Evolutionary conservation across 1,140 invertebrate genomes (phyloP).

Genomic region (Drosophila pseudoobscura): DNA sequence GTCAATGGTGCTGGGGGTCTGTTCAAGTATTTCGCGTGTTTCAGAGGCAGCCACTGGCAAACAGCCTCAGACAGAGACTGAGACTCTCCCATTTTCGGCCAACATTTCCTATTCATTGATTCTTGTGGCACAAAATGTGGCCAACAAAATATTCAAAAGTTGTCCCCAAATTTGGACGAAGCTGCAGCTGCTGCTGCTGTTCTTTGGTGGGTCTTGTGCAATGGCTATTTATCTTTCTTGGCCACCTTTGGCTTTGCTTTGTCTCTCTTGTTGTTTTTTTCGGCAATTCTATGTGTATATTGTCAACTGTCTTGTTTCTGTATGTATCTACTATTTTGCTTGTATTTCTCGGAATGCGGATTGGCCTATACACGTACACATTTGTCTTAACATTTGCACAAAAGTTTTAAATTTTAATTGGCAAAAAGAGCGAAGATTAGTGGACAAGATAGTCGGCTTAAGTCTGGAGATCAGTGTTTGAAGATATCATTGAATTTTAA

Average conservation of each 20-base stretch:
- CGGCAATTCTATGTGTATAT: constrained; percentile 21
- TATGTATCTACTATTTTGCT: not conserved
- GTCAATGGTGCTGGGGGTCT: constrained; percentile 6
- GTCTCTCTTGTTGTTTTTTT: constrained; percentile 10
- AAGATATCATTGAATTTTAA: not conserved
- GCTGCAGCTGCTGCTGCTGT: constrained; percentile 16
- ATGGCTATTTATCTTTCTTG: constrained; percentile 44
- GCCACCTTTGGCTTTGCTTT: constrained; percentile 20
- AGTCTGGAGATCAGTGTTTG: not conserved
- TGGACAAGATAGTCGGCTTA: constrained; percentile 22
- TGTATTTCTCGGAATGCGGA: constrained; percentile 10
- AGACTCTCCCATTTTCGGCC: not conserved
- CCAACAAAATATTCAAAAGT: constrained; percentile 27
- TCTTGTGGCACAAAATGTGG: constrained; percentile 16
- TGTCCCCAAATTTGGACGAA: constrained; percentile 38
- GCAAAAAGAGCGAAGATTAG: constrained; percentile 39
- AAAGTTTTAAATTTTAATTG: constrained; percentile 30
- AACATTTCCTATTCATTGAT: constrained; percentile 11
- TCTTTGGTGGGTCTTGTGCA: constrained; percentile 28
- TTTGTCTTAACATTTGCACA: constrained; percentile 26
- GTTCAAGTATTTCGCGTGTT: constrained; percentile 20
- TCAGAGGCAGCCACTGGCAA: not conserved
- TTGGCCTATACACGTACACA: constrained; percentile 21
- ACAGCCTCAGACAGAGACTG: not conserved
- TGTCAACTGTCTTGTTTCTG: constrained; percentile 29